Evolutionary conservation across 2,888 invertebrate genomes (phyloP), one percentile per base, ranked within the genome.

Genomic region (Rhynchonema sp.): DNA sequence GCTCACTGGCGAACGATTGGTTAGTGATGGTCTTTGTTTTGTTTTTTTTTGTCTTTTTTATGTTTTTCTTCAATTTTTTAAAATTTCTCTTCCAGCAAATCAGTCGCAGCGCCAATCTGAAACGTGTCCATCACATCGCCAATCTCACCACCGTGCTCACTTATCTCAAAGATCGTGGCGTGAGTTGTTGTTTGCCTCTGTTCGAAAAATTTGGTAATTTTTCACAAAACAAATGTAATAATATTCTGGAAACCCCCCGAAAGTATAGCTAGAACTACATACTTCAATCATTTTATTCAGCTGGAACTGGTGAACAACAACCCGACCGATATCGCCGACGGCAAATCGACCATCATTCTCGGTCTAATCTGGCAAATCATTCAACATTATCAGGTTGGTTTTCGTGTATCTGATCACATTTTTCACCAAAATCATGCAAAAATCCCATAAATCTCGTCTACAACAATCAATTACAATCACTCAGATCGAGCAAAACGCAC

Each of bases 311-410:
- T 73, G 58, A 71, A 71, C 64, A 72, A 72, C 64, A 72, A 73
- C 60, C 67, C 69, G 38, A 67, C 67, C 29, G 72, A 72, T 59
- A 65, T 72, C 30, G 72, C 71, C 27, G 72, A 73, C 61, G 72
- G 72, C 26, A 72, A 73, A 59, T 70, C 70, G 30, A 63, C 67
- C 52, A 70, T 72, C 62, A 66, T 71, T n/a, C 67, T 72, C 56
- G 72, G 72, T 9, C 66, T 72, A 55, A 64, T 72, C 27, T 72
- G 72, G 72, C 71, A 72, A 63, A 71, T 72, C 59, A 72, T 72
- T 61, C 64, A 72, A 46, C 69, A 72, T 64, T 72, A 72, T 66
- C 72, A 72, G 65, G 70, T 70, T 53, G 3, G 30, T 56, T 28
- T 30, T n/a, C 2, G 38, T 38, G 6, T 38, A 13, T 38, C 9